phyloP scores from a whole-genome alignment of 2,888 invertebrate species.

The Drosophila peninsularis region DNA sequence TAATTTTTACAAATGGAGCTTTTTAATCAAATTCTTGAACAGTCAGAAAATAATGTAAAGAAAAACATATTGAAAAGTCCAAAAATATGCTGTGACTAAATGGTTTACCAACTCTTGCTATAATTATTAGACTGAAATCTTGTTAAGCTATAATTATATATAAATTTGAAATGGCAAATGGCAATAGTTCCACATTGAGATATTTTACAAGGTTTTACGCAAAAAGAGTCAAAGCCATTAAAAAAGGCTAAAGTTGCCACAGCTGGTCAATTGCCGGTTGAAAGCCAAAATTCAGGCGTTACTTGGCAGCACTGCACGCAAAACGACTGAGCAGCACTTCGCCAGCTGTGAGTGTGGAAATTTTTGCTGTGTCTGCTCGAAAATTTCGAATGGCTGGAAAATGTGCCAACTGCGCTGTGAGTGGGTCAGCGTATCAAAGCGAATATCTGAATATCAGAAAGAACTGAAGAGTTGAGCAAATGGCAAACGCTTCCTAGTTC shows the following conservation, averaged over 20 bases:
- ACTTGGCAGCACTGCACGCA: conserved; percentile 5
- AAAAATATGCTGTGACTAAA: background rate
- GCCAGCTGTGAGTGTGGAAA: conserved; percentile 9
- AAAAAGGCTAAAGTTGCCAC: conserved; percentile 3
- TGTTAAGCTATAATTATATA: background rate
- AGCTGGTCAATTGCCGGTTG: background rate
- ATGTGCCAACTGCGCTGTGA: conserved; percentile 20
- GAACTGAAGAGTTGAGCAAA: background rate
- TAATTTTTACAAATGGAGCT: background rate
- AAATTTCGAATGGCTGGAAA: conserved; percentile 20
- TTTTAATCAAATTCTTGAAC: background rate
- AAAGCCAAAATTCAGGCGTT: background rate
- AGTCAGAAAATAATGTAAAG: background rate
- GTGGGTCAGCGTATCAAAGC: conserved; percentile 43
- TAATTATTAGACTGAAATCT: background rate
- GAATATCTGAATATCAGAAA: background rate
- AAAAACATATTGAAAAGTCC: background rate
- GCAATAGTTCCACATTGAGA: too few species aligned
- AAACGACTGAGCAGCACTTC: conserved; percentile 8
- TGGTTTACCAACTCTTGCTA: background rate
- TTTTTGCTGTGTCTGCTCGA: conserved; percentile 30
- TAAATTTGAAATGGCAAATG: background rate
- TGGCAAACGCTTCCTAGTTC: conserved; percentile 6
- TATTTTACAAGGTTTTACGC: background rate
- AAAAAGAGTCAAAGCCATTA: background rate